These are phyloP conservation scores for Rhamphomyia laevipes DNA, from an alignment of 2,888 invertebrate genomes.

Conservation along the genomic window DNA sequence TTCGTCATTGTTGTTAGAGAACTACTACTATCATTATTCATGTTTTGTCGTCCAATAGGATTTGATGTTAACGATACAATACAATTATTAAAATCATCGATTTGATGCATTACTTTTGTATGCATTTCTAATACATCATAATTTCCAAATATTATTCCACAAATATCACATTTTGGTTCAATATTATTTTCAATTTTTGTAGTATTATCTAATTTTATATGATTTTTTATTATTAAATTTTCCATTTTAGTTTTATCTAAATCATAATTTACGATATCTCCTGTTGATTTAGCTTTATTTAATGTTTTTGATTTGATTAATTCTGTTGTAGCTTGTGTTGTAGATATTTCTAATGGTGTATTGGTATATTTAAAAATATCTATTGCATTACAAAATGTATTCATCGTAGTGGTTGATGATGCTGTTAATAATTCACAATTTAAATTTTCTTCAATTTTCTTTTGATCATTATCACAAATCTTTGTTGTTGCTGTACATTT, in stretches of 20 bases:
- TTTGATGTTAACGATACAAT: neutral
- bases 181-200: no score
- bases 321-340: constrained; percentile 9
- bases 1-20: constrained; percentile 9
- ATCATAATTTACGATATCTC: no score
- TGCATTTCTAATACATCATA: constrained; percentile 60
- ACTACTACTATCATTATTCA: constrained; percentile 21
- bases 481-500: neutral
- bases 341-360: constrained; percentile 15
- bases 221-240: no score
- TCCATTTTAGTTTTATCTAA: no score
- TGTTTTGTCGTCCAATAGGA: neutral
- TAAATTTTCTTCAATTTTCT: constrained; percentile 4
- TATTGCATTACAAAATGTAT: neutral
- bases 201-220: no score
- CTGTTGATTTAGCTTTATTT: no score
- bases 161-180: constrained; percentile 48
- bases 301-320: constrained; percentile 1
- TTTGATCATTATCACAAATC: neutral
- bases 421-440: neutral
- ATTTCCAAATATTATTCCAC: constrained; percentile 60
- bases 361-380: neutral
- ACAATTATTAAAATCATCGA: constrained; percentile 20
- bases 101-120: constrained; percentile 54
- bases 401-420: constrained; percentile 1